phyloP scores from a whole-genome alignment of 2,888 invertebrate genomes.

The Papilio gigon region DNA sequence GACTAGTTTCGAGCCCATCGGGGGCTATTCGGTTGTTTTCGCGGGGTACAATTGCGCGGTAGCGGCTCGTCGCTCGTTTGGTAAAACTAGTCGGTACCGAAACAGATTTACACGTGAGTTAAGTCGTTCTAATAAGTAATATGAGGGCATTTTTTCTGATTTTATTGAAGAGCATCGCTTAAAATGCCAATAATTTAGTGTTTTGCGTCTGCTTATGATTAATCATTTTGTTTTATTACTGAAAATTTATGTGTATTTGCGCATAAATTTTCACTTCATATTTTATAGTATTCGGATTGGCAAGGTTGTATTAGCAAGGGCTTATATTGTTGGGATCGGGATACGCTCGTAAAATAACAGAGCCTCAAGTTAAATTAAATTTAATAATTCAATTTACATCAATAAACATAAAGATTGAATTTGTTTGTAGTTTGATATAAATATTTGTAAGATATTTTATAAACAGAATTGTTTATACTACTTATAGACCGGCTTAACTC shows the following conservation, averaged over 20 bases:
- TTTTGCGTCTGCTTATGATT: conserved; percentile 1
- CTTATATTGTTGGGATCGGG: conserved; percentile 19
- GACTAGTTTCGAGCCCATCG: too few relatives aligned
- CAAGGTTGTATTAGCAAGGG: conserved; percentile 20
- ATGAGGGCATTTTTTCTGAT: neutral
- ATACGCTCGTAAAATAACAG: conserved; percentile 18
- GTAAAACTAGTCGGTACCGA: too few relatives aligned
- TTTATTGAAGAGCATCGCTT: too few relatives aligned
- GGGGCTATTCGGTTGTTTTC: too few relatives aligned
- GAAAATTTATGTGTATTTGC: conserved; percentile 5
- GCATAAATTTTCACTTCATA: conserved; percentile 18
- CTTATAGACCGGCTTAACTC: too few relatives aligned
- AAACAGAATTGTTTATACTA: too few relatives aligned
- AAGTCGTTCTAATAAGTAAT: too few relatives aligned
- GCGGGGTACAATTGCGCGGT: too few relatives aligned
- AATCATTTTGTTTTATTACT: neutral
- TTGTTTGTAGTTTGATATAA: too few relatives aligned
- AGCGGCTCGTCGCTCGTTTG: too few relatives aligned
- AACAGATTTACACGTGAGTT: too few relatives aligned
- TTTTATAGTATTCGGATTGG: conserved; percentile 24
- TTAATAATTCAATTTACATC: neutral
- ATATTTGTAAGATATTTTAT: too few relatives aligned
- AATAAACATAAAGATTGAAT: neutral
- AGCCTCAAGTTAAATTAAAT: conserved; percentile 10
- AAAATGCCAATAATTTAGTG: neutral